Evolutionary conservation across 2,797 vertebrate species (phyloP).

Genomic region (Phataginus tricuspis): DNA sequence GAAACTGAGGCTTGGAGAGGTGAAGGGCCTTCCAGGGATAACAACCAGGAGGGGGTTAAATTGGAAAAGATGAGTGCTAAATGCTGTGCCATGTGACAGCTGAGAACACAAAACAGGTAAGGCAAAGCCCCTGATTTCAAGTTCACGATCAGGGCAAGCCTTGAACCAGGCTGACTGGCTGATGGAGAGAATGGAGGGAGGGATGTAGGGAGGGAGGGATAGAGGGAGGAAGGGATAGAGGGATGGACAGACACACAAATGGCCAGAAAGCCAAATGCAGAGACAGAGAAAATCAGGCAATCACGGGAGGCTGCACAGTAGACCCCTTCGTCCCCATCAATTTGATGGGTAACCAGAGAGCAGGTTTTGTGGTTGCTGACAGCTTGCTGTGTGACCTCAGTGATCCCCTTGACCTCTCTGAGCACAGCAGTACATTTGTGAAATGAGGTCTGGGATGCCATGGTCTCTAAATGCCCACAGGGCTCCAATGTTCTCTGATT

Average conservation of each 20-base stretch:
- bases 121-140: too few species aligned
- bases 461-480: not conserved
- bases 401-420: not conserved
- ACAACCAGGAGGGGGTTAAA: not conserved
- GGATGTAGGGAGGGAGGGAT: too few species aligned
- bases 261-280: not conserved
- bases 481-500: rapidly evolving
- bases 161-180: not conserved
- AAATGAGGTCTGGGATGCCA: rapidly evolving
- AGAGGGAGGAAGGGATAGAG: too few species aligned
- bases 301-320: rapidly evolving
- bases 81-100: rapidly evolving
- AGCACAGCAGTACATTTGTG: rapidly evolving
- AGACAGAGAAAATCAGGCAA: not conserved
- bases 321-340: not conserved
- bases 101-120: not conserved
- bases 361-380: not conserved
- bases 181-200: too few species aligned
- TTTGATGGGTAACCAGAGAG: not conserved
- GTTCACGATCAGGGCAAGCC: not conserved
- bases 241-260: not conserved
- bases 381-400: not conserved
- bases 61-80: not conserved
- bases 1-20: not conserved
- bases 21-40: rapidly evolving